Conservation (phyloP, 1,140 invertebrate species). For the Aporrectodea caliginosa region DNA sequence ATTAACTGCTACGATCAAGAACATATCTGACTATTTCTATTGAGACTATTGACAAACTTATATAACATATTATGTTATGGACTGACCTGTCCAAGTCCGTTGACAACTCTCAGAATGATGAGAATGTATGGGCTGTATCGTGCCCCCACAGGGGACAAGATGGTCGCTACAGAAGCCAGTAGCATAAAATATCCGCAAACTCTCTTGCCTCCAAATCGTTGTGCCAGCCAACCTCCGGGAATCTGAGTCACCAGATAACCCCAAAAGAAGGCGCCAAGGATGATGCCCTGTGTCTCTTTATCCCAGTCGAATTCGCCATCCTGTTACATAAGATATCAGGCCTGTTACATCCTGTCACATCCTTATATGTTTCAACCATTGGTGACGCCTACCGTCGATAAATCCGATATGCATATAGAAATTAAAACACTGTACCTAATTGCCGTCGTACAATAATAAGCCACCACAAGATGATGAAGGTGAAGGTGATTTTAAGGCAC, state of each 20-base stretch:
- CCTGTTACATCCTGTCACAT: background rate
- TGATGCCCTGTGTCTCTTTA: slow-evolving; percentile 60
- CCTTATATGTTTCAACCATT: background rate
- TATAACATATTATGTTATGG: no score
- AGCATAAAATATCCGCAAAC: slow-evolving; percentile 75
- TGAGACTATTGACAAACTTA: no score
- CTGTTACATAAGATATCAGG: background rate
- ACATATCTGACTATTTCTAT: no score
- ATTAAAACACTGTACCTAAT: background rate
- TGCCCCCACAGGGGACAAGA: slow-evolving; percentile 71
- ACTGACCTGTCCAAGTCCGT: slow-evolving; percentile 76
- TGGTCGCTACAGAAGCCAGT: slow-evolving; percentile 69
- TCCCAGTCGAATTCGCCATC: slow-evolving; percentile 61
- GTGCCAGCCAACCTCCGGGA: slow-evolving; percentile 63
- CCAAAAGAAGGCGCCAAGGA: slow-evolving; percentile 69
- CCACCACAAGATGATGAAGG: background rate
- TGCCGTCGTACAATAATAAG: no score
- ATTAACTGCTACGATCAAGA: no score
- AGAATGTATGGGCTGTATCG: slow-evolving; percentile 64
- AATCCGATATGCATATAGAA: background rate
- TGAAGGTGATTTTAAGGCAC: background rate
- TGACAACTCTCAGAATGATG: slow-evolving; percentile 69
- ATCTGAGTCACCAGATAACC: slow-evolving; percentile 67
- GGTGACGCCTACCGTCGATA: background rate
- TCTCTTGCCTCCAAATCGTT: slow-evolving; percentile 69